Evolutionary conservation across 2,888 invertebrate species (phyloP).

Genomic region (Anoplius nigerrimus): DNA sequence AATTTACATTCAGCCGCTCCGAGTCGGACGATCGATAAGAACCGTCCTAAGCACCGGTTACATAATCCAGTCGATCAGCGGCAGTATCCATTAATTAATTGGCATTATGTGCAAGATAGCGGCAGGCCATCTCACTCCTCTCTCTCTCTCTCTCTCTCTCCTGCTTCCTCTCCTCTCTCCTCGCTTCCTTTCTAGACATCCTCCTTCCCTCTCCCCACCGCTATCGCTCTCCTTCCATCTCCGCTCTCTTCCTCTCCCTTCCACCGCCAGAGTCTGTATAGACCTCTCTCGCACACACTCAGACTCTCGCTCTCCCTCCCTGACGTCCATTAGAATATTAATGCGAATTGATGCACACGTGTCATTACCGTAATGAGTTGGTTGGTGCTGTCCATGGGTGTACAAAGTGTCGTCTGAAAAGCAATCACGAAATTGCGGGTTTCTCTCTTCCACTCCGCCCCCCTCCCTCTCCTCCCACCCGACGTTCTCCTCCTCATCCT

Average conservation of each 20-base stretch:
- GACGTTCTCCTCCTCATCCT: neutral
- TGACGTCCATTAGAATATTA: constrained; percentile 73
- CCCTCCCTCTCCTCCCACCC: constrained; percentile 26
- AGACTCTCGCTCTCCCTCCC: constrained; percentile 34
- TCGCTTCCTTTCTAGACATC: constrained; percentile 51
- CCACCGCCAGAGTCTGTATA: constrained; percentile 27
- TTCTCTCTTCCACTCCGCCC: constrained; percentile 48
- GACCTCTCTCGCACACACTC: constrained; percentile 15
- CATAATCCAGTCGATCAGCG: constrained; percentile 50
- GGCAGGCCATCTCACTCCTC: constrained; percentile 18
- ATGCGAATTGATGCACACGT: constrained; percentile 73
- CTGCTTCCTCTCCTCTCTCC: constrained; percentile 35
- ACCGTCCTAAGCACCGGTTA: constrained; percentile 57
- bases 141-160: constrained; percentile 27
- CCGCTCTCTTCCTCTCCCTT: constrained; percentile 15
- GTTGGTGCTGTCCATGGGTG: constrained; percentile 63
- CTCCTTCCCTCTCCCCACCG: constrained; percentile 29
- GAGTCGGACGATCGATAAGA: constrained; percentile 55
- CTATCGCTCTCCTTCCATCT: constrained; percentile 23
- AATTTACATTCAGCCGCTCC: constrained; percentile 46
- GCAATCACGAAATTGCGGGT: constrained; percentile 73
- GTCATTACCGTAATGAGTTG: constrained; percentile 74
- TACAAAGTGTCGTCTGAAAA: constrained; percentile 69
- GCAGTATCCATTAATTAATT: constrained; percentile 64
- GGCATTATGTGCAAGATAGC: constrained; percentile 60